Evolutionary conservation across 2,888 invertebrate species (phyloP).

Genomic region (Nysson spinosus): DNA sequence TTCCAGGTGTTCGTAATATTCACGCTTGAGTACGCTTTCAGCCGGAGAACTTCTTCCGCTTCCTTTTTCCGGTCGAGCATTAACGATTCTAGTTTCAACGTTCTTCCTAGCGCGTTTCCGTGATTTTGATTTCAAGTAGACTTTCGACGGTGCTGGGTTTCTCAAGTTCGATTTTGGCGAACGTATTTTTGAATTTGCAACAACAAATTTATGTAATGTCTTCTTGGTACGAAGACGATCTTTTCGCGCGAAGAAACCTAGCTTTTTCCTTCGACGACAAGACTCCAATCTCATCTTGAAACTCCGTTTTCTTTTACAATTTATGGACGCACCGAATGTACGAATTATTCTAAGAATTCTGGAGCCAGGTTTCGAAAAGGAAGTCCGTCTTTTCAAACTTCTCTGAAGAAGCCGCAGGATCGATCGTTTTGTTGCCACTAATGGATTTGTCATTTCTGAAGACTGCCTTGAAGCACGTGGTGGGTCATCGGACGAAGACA

Average conservation of each 20-base stretch:
- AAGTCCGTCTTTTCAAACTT: constrained; percentile 37
- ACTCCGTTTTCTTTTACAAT: constrained; percentile 29
- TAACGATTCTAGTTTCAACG: constrained; percentile 7
- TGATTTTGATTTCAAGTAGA: not conserved
- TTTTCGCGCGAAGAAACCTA: constrained; percentile 31
- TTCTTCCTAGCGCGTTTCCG: not conserved
- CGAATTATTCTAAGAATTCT: constrained; percentile 58
- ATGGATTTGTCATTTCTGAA: constrained; percentile 61
- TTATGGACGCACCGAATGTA: constrained; percentile 54
- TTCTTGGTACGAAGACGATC: too few species aligned
- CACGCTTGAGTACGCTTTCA: constrained; percentile 47
- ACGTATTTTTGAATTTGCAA: too few species aligned
- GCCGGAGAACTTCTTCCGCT: constrained; percentile 14
- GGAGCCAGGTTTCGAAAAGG: constrained; percentile 16
- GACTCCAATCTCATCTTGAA: constrained; percentile 42
- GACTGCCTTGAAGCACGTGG: not conserved
- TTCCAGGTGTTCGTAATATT: constrained; percentile 66
- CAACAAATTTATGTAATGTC: too few species aligned
- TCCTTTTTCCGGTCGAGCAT: constrained; percentile 18
- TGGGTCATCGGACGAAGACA: not conserved
- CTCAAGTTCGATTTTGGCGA: too few species aligned
- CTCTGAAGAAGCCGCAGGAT: constrained; percentile 17
- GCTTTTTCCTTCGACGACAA: constrained; percentile 51
- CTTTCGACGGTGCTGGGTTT: constrained; percentile 4
- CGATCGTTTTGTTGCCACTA: constrained; percentile 68